Percentiles rank a stretch among this genome's conserved stretches.
Evolutionary conservation across 1,140 invertebrate genomes (phyloP).

Genomic region (Homalodisca vitripennis): DNA sequence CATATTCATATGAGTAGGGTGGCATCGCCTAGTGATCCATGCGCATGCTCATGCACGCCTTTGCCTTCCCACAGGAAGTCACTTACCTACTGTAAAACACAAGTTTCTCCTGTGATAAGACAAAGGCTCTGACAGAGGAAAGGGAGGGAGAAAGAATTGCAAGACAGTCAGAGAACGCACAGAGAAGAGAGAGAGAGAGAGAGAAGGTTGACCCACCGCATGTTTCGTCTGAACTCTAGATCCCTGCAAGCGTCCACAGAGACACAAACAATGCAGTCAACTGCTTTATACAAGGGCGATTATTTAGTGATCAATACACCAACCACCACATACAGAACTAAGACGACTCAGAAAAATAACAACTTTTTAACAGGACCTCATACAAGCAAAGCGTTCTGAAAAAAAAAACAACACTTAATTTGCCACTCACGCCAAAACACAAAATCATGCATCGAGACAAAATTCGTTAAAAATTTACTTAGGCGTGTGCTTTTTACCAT

Average conservation of each 20-base stretch:
- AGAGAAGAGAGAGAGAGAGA: neutral
- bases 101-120: neutral
- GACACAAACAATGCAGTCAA: conserved; percentile 30
- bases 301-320: neutral
- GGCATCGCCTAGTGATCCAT: too few species aligned
- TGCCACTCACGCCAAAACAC: too few species aligned
- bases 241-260: conserved; percentile 39
- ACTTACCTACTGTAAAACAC: neutral
- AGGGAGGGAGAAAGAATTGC: neutral
- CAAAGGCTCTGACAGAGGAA: neutral
- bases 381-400: too few species aligned
- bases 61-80: neutral
- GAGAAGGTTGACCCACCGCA: conserved; percentile 40
- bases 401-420: too few species aligned
- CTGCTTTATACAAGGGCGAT: conserved; percentile 27
- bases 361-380: too few species aligned
- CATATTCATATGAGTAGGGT: too few species aligned
- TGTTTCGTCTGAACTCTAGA: conserved; percentile 44
- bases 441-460: too few species aligned
- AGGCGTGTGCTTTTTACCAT: too few species aligned
- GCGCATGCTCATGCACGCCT: too few species aligned
- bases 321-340: too few species aligned
- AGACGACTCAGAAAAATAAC: too few species aligned
- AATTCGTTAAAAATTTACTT: too few species aligned
- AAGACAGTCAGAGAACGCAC: neutral